Conservation (phyloP, 2,113 vertebrate genomes). For the Turnix velox region DNA sequence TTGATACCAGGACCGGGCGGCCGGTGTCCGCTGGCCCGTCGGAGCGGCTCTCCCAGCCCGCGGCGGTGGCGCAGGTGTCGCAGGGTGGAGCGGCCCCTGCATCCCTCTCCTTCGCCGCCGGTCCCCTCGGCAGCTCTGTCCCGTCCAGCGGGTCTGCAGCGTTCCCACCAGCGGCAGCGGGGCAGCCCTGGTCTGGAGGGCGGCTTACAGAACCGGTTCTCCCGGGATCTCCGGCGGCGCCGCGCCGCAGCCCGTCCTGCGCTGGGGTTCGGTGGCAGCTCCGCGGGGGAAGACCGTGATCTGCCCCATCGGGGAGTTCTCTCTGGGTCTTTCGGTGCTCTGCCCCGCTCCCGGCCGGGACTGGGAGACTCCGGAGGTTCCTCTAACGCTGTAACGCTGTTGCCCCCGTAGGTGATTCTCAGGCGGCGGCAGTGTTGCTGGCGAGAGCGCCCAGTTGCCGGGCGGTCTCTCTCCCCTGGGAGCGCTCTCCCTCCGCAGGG, state of each 20-base stretch:
- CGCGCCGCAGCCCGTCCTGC: neutral
- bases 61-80: neutral
- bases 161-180: neutral
- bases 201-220: neutral
- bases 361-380: neutral
- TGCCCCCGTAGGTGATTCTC: fast-evolving
- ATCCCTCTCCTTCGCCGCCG: no score
- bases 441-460: neutral
- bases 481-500: neutral
- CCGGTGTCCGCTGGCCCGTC: neutral
- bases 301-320: neutral
- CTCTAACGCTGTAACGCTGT: fast-evolving
- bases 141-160: neutral
- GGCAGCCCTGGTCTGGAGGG: neutral
- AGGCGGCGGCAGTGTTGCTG: neutral
- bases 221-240: neutral
- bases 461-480: neutral
- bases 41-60: neutral
- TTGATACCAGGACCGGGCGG: no score
- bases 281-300: neutral
- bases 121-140: neutral
- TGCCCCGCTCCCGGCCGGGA: neutral
- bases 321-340: fast-evolving
- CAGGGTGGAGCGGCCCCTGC: neutral
- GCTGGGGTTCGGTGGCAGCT: neutral